Evolutionary conservation across 23 tunicate genomes (phyloP), one percentile per base, ranked within the genome.

Genomic region (Halocynthia roretzi): DNA sequence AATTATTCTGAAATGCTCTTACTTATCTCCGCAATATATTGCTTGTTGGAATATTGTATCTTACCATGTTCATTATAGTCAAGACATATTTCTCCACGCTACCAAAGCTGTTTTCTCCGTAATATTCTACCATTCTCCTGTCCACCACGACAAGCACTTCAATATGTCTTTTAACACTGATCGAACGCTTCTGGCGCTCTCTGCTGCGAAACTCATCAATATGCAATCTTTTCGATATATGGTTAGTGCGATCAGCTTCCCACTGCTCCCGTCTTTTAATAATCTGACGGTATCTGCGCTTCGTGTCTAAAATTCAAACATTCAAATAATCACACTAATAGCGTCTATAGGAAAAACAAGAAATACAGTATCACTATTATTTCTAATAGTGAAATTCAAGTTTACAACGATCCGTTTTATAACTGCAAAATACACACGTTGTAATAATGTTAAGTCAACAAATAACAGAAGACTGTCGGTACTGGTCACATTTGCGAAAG

Each of bases 61-160:
- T 68, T 72, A 89, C 96, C 88, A 89, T 89, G 62, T 89, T 89
- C 10, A 84, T 66, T 52, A 89, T 84, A 40, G 96, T 89, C 50
- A 89, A 78, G 49, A 84, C 96, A 72, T 89, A 89, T 83, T 54
- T 75, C 67, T 89, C 88, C 44, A 84, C 83, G 7, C 80, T 80
- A 17, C 77, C 93, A 50, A 76, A 44, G 54, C 71, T 54, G 52
- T 73, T 49, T 17, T 54, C 71, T 52, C 62, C 83, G 75, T 87
- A 77, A 66, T 73, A 80, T 23, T 89, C 82, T 6, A 84, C 85
- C 96, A 89, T 89, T 56, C 78, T 74, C 8, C 54, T 86, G 78
- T 89, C 96, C 7, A 80, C 96, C 54, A 75, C 96, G 20, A 89
- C 82, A 82, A 89, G 66, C 85, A 84, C 80, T 62, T 89, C 96